Base-by-base conservation (phyloP, 2,113 vertebrate species). In the Tragelaphus buxtoni region DNA sequence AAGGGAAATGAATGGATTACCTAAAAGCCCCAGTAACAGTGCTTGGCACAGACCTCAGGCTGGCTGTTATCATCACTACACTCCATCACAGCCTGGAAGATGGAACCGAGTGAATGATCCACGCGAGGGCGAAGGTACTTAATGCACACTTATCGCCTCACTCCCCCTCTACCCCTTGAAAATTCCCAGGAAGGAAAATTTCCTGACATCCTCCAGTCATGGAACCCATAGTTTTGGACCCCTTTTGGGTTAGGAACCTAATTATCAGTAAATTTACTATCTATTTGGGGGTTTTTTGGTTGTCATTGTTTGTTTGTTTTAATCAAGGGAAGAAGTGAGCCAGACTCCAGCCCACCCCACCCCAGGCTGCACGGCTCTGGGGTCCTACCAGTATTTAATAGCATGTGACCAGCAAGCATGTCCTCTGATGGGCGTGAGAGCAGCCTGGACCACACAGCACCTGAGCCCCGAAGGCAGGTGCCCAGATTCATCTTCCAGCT, bases 41-140 rank as follows among this genome's bases (percentile, higher is more conserved):
- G 12, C 35, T 55, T 20, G 69, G 76, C 65, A 61, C 87, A 26
- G 0, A 26, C 83, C 42, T 81, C 77, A 26, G 4, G 39, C 56
- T 39, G 16, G 60, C 74, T 22, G 6, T 63, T 49, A 30, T 22
- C 18, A 30, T 22, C 18, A 39, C 32, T 4, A 47, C 28, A 2
- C 35, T 3, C 13, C 4, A 0, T 4, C 22, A 16, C 28, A 1
- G 60, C 24, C 5, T 74, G 47, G 28, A 18, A 18, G 16, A 0
- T 8, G 49, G 35, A 9, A 3, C 0, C 0, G 3, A 12, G 4
- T 11, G 32, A 51, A 4, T 7, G 88, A 18, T 1, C 35, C 6
- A 0, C 1, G 1, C 0, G 0, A 35, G 81, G 60, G 4, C 3
- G 5, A 20, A 9, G 28, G 18, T 7, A 53, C 60, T 45, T 17